Evolutionary conservation across 2,888 invertebrate species (phyloP).

Genomic region (Brachypterus glaber): DNA sequence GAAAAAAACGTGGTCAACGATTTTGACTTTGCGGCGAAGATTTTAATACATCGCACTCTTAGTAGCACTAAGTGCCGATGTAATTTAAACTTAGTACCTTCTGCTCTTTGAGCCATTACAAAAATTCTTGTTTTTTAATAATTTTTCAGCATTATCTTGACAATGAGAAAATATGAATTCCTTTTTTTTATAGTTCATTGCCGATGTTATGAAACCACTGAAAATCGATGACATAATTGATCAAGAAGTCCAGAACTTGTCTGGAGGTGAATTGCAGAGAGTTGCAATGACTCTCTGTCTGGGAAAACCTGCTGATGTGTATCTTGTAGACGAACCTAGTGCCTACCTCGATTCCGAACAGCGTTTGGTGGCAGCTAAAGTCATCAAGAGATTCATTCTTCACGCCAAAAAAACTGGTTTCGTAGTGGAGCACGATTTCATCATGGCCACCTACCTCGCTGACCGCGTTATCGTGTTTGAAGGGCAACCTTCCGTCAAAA

Average conservation of each 20-base stretch:
- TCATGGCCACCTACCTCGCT: constrained; percentile 98
- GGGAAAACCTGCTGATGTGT: constrained; percentile 98
- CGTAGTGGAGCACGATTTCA: constrained; percentile 99
- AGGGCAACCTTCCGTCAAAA: constrained; percentile 81
- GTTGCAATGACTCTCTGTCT: constrained; percentile 93
- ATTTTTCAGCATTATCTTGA: constrained; percentile 2
- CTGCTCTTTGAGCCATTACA: not conserved
- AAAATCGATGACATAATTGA: constrained; percentile 96
- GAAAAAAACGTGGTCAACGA: too few species aligned
- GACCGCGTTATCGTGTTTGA: constrained; percentile 99
- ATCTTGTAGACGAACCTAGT: constrained; percentile 97
- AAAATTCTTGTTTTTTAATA: constrained; percentile 4
- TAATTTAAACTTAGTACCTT: not conserved
- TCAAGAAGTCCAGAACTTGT: constrained; percentile 95
- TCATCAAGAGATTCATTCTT: constrained; percentile 94
- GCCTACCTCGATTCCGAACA: constrained; percentile 99
- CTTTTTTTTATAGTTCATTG: constrained; percentile 64
- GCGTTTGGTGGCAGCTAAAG: constrained; percentile 98
- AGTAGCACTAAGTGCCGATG: too few species aligned
- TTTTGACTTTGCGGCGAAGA: too few species aligned
- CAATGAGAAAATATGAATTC: constrained; percentile 3
- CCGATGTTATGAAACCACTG: constrained; percentile 97
- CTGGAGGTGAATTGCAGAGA: constrained; percentile 98
- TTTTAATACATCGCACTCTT: too few species aligned
- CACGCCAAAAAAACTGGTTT: constrained; percentile 99